Evolutionary conservation across 2,797 vertebrate genomes (phyloP).

Genomic region (Pterois miles): DNA sequence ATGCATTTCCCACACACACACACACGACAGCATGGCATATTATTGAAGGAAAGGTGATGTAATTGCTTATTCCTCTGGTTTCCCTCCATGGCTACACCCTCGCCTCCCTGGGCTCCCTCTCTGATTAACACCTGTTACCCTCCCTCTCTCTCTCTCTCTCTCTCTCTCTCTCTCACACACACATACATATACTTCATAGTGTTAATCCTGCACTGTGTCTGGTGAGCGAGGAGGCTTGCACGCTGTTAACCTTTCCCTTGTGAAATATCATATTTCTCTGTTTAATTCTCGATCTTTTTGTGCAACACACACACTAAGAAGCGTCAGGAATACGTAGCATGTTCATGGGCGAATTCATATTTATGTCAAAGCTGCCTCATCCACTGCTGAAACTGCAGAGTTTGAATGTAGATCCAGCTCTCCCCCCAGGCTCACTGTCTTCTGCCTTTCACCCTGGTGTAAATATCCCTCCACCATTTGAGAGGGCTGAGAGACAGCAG

Average conservation of each 20-base stretch:
- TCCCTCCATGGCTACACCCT: conserved; percentile 45
- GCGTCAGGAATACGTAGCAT: not conserved
- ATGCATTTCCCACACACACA: conserved; percentile 39
- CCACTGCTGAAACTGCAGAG: conserved; percentile 14
- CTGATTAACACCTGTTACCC: conserved; percentile 85
- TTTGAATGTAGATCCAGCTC: conserved; percentile 31
- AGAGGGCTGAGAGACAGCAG: conserved; percentile 30
- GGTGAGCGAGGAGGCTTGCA: conserved; percentile 42
- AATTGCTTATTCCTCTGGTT: conserved; percentile 66
- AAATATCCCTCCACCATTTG: conserved; percentile 66
- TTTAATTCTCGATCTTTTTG: conserved; percentile 27
- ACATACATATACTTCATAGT: conserved; percentile 18
- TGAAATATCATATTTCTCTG: conserved; percentile 50
- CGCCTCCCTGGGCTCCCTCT: conserved; percentile 78
- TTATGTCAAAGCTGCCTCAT: not conserved
- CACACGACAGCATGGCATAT: conserved; percentile 46
- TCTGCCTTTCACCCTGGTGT: conserved; percentile 26
- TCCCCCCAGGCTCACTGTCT: conserved; percentile 16
- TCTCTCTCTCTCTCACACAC: not conserved
- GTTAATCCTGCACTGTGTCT: conserved; percentile 69
- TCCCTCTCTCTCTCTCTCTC: conserved; percentile 47
- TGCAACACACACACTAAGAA: not conserved
- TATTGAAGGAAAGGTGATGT: conserved; percentile 81
- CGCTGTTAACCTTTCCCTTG: conserved; percentile 49
- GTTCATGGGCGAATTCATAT: conserved; percentile 4